Base-by-base conservation (phyloP, 2,113 vertebrate genomes). In the Panurus biarmicus region DNA sequence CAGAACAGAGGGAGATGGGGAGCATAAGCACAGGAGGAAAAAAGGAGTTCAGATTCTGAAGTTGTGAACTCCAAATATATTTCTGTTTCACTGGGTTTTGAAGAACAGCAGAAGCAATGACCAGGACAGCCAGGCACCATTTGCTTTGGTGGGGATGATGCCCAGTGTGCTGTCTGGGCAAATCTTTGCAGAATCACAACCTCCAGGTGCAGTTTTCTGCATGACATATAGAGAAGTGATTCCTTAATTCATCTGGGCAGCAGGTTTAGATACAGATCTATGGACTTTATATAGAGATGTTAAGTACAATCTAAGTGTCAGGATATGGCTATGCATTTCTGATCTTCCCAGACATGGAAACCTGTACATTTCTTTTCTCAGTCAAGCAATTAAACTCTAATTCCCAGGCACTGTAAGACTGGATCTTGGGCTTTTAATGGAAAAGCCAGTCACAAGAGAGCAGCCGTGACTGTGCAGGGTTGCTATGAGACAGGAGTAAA, bases 401-500 rank as follows among this genome's bases (percentile, higher is more conserved):
- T 35, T 93, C 54, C 56, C 90, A 92, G 90, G 88, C 85, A 93
- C 83, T 54, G 33, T 53, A 31, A 73, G 51, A 35, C 47, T 86
- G 47, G 83, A 90, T 83, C 92, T 88, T 53, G 60, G 5, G 45
- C 85, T 93, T 93, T 90, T 87, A 94, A 89, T 87, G 85, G 85
- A 85, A 87, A 87, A 95, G 86, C 47, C 84, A 54, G 77, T 77
- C 94, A 90, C 86, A 86, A 53, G 88, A 92, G 86, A 96, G 92
- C 95, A 95, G 92, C 90, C 94, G 83, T 80, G 92, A 90, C 92
- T 10, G 9, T 78, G 13, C 79, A 74, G 92, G 53, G 92, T 93
- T 95, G 92, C 95, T 90, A 92, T 40, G 94, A 96, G 88, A 96
- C 90, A 86, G 83, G 42, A 93, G 94, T 93, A 92, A 90, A 96